Conservation (phyloP, 35 echinoderm and acorn worm genomes). For the Nesometra sesokonis region DNA sequence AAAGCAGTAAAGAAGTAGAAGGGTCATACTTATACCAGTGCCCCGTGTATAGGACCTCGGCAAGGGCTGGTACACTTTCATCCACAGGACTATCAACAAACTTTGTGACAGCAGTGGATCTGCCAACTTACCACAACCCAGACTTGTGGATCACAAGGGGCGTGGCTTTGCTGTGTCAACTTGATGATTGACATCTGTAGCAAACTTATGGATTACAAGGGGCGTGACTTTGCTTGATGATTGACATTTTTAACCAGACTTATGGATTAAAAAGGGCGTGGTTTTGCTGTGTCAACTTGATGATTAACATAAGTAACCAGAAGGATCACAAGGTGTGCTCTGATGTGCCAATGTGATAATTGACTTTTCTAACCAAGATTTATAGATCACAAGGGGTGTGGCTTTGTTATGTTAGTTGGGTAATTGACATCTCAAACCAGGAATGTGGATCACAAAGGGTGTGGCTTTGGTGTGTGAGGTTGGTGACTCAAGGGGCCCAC, state of each 20-base stretch:
- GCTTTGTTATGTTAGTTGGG: too few relatives aligned
- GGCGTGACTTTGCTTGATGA: slow-evolving; percentile 29
- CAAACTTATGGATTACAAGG: slow-evolving; percentile 72
- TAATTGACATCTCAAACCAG: slow-evolving; percentile 37
- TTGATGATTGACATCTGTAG: slow-evolving; percentile 4
- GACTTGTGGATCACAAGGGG: slow-evolving; percentile 78
- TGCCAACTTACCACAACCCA: slow-evolving; percentile 50
- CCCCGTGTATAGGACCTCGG: slow-evolving; percentile 84
- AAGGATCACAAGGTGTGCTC: slow-evolving; percentile 52
- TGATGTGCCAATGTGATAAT: slow-evolving; percentile 16
- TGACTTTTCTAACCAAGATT: too few relatives aligned
- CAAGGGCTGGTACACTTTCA: slow-evolving; percentile 77
- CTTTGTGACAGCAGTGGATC: slow-evolving; percentile 70
- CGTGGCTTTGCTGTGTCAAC: slow-evolving; percentile 27
- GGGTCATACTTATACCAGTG: slow-evolving; percentile 50
- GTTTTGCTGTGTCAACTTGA: slow-evolving; percentile 25
- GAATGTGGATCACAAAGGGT: slow-evolving; percentile 66
- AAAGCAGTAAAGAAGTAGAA: background rate
- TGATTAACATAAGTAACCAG: slow-evolving; percentile 2
- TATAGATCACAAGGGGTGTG: slow-evolving; percentile 34
- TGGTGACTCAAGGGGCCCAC: too few relatives aligned
- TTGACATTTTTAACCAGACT: slow-evolving; percentile 20
- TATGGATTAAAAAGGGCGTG: slow-evolving; percentile 54
- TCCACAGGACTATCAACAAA: slow-evolving; percentile 95
- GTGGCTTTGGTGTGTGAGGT: slow-evolving; percentile 26